Percentiles rank a stretch among this genome's conserved stretches.
phyloP scores from a whole-genome alignment of 1,140 invertebrate genomes.

The Temnothorax curvispinosus region DNA sequence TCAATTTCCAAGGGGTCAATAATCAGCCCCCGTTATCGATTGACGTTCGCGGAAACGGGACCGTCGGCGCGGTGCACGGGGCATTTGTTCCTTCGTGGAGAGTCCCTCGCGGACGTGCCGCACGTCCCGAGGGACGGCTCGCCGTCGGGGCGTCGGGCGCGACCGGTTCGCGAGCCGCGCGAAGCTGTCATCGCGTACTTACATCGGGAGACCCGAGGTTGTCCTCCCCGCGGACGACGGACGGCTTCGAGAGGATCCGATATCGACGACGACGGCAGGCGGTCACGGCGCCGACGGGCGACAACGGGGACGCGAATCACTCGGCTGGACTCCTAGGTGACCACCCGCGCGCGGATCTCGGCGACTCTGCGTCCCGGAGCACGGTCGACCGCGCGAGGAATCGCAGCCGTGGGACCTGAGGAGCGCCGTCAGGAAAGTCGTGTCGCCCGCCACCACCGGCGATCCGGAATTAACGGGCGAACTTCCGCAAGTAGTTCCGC shows the following conservation, averaged over 20 bases:
- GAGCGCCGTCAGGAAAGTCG: background rate
- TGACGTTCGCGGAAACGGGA: background rate
- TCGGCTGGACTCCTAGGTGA: background rate
- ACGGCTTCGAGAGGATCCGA: constrained; percentile 53
- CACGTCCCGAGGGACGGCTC: too few relatives aligned
- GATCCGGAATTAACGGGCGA: constrained; percentile 66
- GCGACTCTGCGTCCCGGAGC: background rate
- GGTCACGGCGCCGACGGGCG: background rate
- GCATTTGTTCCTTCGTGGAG: background rate
- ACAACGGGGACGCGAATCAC: background rate
- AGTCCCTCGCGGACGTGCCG: background rate
- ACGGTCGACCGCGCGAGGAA: background rate
- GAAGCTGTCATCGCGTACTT: constrained; percentile 68
- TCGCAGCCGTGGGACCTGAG: background rate
- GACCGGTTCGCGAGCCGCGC: background rate
- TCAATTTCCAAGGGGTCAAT: constrained; percentile 30
- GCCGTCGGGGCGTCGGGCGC: too few relatives aligned
- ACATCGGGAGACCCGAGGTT: constrained; percentile 66
- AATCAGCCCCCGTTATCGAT: constrained; percentile 31
- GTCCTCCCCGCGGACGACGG: constrained; percentile 8
- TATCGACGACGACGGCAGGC: constrained; percentile 32
- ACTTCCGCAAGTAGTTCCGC: constrained; percentile 79
- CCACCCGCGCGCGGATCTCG: background rate
- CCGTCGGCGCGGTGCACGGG: too few relatives aligned
- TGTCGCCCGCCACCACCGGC: constrained; percentile 6